A percentile compares a stretch with the other conserved stretches of the same genome.
Conservation (phyloP, 2,113 vertebrate species). For the Todiramphus chloris region DNA sequence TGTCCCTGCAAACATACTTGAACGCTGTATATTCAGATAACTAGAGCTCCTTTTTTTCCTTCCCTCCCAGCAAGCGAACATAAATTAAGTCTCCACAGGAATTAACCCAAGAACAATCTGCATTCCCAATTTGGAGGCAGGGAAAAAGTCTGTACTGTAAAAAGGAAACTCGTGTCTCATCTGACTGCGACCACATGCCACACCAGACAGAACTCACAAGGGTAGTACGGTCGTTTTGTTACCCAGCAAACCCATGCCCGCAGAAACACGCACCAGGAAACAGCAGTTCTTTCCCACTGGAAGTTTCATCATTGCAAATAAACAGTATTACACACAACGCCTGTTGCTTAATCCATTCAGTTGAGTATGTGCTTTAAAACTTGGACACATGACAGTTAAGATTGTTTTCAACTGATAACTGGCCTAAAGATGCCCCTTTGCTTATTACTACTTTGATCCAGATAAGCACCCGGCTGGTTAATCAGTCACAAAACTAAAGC, state of each 20-base stretch:
- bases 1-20: not conserved
- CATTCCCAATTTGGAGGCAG: not conserved
- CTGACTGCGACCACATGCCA: not conserved
- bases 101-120: not conserved
- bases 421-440: slow-evolving; percentile 37
- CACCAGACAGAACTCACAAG: not conserved
- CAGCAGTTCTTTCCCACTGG: not conserved
- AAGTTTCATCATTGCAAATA: not conserved
- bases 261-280: not conserved
- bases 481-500: not conserved
- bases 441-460: slow-evolving; percentile 55
- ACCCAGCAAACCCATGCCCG: not conserved
- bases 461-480: slow-evolving; percentile 51
- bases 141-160: not conserved
- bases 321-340: not conserved
- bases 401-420: not conserved
- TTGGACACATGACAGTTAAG: not conserved
- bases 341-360: not conserved
- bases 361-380: not conserved
- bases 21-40: not conserved
- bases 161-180: not conserved
- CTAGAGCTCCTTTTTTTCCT: not conserved
- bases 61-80: not conserved
- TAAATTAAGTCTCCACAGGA: not conserved
- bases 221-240: not conserved